A percentile compares a stretch with the other conserved stretches of the same genome.
Conservation (phyloP, 2,888 invertebrate species). For the Tinea semifulvella region DNA sequence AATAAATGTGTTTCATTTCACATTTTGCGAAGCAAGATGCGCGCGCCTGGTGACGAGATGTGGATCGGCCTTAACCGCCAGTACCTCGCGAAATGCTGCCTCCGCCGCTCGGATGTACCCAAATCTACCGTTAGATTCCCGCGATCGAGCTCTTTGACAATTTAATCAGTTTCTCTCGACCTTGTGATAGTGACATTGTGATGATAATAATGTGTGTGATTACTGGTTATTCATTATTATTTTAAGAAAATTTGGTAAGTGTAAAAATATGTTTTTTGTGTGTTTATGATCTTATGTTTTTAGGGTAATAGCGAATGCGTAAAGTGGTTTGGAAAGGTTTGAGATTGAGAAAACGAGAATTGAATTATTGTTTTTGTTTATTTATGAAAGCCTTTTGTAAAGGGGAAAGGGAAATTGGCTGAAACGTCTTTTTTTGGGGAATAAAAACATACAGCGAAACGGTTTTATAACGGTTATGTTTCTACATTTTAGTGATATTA, state of each 20-base stretch:
- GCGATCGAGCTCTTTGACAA: too few species aligned
- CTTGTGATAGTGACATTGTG: not conserved
- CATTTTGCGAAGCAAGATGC: slow-evolving; percentile 44
- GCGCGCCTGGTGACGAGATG: slow-evolving; percentile 57
- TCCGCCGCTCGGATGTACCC: slow-evolving; percentile 24
- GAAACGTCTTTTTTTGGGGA: not conserved
- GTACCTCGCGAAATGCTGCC: too few species aligned
- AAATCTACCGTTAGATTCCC: not conserved
- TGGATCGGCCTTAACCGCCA: too few species aligned
- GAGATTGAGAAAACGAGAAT: slow-evolving; percentile 8
- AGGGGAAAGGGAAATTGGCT: slow-evolving; percentile 1
- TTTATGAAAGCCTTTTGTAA: slow-evolving; percentile 4
- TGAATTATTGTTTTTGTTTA: slow-evolving; percentile 9
- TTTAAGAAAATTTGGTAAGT: not conserved
- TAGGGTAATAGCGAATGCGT: not conserved
- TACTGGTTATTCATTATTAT: not conserved
- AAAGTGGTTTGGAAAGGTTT: not conserved
- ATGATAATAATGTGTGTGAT: not conserved
- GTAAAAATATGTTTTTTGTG: not conserved
- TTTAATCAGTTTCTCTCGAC: too few species aligned
- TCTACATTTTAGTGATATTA: too few species aligned
- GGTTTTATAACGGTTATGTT: too few species aligned
- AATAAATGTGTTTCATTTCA: slow-evolving; percentile 54
- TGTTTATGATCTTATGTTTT: not conserved
- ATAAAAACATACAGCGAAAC: too few species aligned